A percentile compares a stretch with the other conserved stretches of the same genome.
Conservation (phyloP, 1,140 invertebrate species). For the Bactericera cockerelli region DNA sequence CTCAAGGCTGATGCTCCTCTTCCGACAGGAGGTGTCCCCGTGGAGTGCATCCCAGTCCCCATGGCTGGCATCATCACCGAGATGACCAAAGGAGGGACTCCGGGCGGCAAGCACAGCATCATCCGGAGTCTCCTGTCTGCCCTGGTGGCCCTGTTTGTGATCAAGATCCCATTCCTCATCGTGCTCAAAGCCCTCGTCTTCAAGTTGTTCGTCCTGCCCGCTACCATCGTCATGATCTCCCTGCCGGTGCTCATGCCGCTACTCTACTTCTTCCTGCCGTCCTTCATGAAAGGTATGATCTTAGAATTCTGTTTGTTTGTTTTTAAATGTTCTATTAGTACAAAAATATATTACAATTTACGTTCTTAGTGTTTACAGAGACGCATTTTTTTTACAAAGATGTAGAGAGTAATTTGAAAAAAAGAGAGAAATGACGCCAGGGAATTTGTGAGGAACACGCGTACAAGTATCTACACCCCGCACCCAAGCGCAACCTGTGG, state of each 20-base stretch:
- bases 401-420: no score
- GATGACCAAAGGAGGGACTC: background rate
- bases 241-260: background rate
- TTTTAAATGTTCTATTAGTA: no score
- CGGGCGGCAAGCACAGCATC: background rate
- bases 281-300: constrained; percentile 1
- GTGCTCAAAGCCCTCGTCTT: background rate
- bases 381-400: no score
- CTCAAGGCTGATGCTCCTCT: no score
- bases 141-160: background rate
- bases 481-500: no score
- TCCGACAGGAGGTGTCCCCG: background rate
- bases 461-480: no score
- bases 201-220: background rate
- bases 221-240: background rate
- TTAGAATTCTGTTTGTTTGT: no score
- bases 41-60: background rate
- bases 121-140: background rate
- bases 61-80: background rate
- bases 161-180: background rate
- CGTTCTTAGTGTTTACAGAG: no score
- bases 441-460: no score
- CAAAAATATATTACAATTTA: no score
- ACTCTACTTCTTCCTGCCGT: background rate
- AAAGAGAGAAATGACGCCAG: no score